Evolutionary conservation across 2,113 vertebrate genomes (phyloP), one percentile per base, ranked within the genome.

Genomic region (Nesoenas mayeri): DNA sequence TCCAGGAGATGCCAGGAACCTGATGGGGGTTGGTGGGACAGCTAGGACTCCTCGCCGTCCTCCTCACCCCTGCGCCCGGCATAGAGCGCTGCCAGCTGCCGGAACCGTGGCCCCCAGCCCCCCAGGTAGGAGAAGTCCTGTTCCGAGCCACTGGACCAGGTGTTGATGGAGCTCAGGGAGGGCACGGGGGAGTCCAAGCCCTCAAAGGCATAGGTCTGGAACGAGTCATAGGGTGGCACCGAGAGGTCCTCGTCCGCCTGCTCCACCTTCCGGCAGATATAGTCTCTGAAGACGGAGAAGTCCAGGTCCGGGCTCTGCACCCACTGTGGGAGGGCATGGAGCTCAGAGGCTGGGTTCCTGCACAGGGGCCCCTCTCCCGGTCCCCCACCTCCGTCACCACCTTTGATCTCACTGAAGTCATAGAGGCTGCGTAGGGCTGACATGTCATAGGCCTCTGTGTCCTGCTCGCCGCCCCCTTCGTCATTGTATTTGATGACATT

Each of bases 401-500:
- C 98, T 94, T 99, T 99, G 89, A 98, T 97, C 90, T 99, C 99
- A 3, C 98, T 98, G 91, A 99, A 99, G 97, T 99, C 99, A 12
- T 99, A 99, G 87, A 99, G 99, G 97, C 99, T 99, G 72, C 99
- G 98, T 91, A 99, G 97, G 15, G 99, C 99, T 22, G 99, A 99
- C 99, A 99, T 99, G 98, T 99, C 99, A 28, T 99, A 99, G 24
- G 99, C 99, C 95, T 99, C 99, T 0, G 99, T 99, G 98, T 99
- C 99, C 98, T 99, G 99, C 97, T 99, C 99, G 0, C 99, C 99
- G 4, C 99, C 99, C 4, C 99, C 99, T 81, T 99, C 99, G 7
- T 99, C 99, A 3, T 99, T 99, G 98, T 99, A 99, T 94, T 99
- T 99, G 98, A 99, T 99, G 96, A 99, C 99, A 70, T 99, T 99